Conservation (phyloP, 2,888 invertebrate species). For the Vanessa cardui region DNA sequence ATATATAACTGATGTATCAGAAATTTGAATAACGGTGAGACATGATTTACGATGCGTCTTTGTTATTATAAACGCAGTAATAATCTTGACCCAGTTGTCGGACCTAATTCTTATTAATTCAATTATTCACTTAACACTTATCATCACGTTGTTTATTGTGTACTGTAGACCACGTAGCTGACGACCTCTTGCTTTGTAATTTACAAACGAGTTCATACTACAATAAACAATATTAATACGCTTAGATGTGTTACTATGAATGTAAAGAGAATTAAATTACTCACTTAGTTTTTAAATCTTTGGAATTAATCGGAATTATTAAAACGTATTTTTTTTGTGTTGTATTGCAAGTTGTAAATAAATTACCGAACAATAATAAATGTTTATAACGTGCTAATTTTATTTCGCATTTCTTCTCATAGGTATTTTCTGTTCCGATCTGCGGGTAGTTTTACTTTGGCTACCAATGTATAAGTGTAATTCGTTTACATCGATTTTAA, state of each 20-base stretch:
- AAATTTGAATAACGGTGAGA: conserved; percentile 8
- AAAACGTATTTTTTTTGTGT: too few relatives aligned
- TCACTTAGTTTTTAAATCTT: not conserved
- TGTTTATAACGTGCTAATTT: too few relatives aligned
- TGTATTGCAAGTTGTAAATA: too few relatives aligned
- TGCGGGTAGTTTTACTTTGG: too few relatives aligned
- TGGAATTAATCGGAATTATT: too few relatives aligned
- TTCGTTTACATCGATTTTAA: too few relatives aligned
- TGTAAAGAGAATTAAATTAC: too few relatives aligned
- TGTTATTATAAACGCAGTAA: conserved; percentile 50
- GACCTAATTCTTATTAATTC: conserved; percentile 62
- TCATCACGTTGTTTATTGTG: conserved; percentile 37
- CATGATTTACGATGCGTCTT: conserved; percentile 40
- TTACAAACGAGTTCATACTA: not conserved
- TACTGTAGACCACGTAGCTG: conserved; percentile 3
- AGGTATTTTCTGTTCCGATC: too few relatives aligned
- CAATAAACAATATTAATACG: not conserved
- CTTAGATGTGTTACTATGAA: too few relatives aligned
- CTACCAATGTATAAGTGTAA: too few relatives aligned
- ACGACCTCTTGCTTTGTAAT: conserved; percentile 4
- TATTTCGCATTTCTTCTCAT: too few relatives aligned
- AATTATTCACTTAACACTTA: conserved; percentile 40
- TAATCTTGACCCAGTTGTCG: conserved; percentile 70
- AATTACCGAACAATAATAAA: too few relatives aligned
- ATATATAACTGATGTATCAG: not conserved